Evolutionary conservation across 2,888 invertebrate genomes (phyloP), one percentile per base, ranked within the genome.

Genomic region (Oasisia sp.): DNA sequence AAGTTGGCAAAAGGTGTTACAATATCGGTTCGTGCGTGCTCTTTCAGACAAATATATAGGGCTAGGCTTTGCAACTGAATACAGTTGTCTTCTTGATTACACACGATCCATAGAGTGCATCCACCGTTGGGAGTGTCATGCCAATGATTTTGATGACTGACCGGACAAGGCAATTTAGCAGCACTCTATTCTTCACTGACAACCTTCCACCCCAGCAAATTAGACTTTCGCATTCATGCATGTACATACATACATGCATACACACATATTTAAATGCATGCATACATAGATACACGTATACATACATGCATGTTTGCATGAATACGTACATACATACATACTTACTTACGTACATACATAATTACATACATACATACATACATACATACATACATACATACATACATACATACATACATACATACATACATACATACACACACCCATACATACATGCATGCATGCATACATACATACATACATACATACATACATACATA

Each of bases 401-500:
- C 19, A 19, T 12, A 58, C 19, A 19, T 12, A 58, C 19, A 58
- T 12, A 58, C 19, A 58, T 12, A 19, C 19, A 58, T 12, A 19
- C 19, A 58, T 12, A 58, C 19, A 58, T 12, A 58, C 19, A 58
- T 12, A 58, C 19, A 58, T 12, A 58, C 19, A 58, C 19, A 58
- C 19, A 58, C 19, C 8, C 19, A 58, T 12, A 19, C 19, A 58
- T 12, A 58, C 19, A 58, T 12, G 14, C 19, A 58, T 12, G 14
- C 19, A 90, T 27, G n/a, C 27, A 92, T 9, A 90, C 32, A 90
- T 50, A 92, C 32, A 38, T 90, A 32, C 4, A 90, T 27, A 44
- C 74, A 92, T 90, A 92, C 32, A 89, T 90, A 89, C 74, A 89
- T 32, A 89, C 32, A 92, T 90, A 90, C 74, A 89, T 90, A 44